Evolutionary conservation across 1,140 invertebrate genomes (phyloP).

Genomic region (Sipha flava): DNA sequence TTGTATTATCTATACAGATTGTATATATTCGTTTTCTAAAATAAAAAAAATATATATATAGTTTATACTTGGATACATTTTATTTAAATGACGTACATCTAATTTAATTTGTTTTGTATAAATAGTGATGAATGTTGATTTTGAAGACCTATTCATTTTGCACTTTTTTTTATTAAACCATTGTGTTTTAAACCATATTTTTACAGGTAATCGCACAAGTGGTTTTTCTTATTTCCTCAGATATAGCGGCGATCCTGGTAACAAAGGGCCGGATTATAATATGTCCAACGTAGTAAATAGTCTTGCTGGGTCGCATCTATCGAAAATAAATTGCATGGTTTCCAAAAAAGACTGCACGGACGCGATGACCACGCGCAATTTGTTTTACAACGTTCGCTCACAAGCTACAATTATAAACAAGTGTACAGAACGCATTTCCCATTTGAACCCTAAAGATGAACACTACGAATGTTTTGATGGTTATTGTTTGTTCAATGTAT

Average conservation of each 20-base stretch:
- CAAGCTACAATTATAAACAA: neutral
- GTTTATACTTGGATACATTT: too few species aligned
- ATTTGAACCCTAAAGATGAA: neutral
- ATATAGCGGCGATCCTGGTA: constrained; percentile 6
- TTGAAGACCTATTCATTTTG: too few species aligned
- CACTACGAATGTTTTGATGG: neutral
- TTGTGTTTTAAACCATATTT: too few species aligned
- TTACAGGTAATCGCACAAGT: constrained; percentile 1
- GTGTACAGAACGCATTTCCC: neutral
- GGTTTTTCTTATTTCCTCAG: neutral
- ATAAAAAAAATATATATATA: too few species aligned
- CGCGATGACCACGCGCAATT: neutral
- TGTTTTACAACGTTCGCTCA: neutral
- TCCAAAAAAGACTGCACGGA: constrained; percentile 12
- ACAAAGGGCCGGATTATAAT: neutral
- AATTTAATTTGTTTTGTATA: too few species aligned
- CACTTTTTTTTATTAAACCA: neutral
- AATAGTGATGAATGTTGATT: too few species aligned
- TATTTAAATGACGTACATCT: too few species aligned
- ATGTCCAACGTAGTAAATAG: neutral
- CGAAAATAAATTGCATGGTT: neutral
- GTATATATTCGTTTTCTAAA: too few species aligned
- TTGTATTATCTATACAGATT: too few species aligned
- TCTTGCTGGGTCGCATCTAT: neutral
- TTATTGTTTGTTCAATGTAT: constrained; percentile 56